Percentiles rank a stretch among this genome's conserved stretches.
Conservation (phyloP, 2,113 vertebrate genomes). For the Apodemus sylvaticus region DNA sequence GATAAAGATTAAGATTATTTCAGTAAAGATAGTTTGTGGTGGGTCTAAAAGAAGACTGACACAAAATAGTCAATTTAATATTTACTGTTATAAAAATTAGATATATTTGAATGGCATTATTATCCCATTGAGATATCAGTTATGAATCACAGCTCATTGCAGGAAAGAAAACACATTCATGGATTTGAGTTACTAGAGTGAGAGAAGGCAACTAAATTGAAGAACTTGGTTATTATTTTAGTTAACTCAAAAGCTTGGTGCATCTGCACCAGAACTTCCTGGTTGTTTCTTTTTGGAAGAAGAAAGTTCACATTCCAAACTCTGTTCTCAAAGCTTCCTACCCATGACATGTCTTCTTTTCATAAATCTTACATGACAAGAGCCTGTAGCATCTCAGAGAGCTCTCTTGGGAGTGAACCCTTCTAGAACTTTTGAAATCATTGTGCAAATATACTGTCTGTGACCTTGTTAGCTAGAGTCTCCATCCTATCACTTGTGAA, state of each 20-base stretch:
- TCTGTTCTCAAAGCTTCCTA: neutral
- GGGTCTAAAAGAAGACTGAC: neutral
- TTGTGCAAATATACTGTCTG: slow-evolving; percentile 36
- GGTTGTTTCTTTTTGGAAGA: neutral
- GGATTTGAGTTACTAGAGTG: neutral
- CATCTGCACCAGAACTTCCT: neutral
- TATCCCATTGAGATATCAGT: neutral
- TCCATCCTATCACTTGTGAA: slow-evolving; percentile 41
- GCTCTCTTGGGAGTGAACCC: neutral
- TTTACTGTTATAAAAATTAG: neutral
- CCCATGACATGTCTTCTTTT: neutral
- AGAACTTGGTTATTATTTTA: neutral
- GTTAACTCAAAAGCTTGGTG: neutral
- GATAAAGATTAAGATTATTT: slow-evolving; percentile 29
- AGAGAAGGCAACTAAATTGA: neutral
- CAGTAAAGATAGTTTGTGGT: neutral
- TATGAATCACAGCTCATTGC: neutral
- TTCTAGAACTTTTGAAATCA: slow-evolving; percentile 44
- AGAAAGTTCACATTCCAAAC: neutral
- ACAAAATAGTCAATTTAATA: neutral
- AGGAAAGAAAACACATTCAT: neutral
- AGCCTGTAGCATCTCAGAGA: neutral
- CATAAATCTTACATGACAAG: slow-evolving; percentile 9
- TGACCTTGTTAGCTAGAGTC: slow-evolving; percentile 19
- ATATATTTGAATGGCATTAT: neutral